Base-by-base conservation (phyloP, 2,888 invertebrate species). In the Oligia strigilis region DNA sequence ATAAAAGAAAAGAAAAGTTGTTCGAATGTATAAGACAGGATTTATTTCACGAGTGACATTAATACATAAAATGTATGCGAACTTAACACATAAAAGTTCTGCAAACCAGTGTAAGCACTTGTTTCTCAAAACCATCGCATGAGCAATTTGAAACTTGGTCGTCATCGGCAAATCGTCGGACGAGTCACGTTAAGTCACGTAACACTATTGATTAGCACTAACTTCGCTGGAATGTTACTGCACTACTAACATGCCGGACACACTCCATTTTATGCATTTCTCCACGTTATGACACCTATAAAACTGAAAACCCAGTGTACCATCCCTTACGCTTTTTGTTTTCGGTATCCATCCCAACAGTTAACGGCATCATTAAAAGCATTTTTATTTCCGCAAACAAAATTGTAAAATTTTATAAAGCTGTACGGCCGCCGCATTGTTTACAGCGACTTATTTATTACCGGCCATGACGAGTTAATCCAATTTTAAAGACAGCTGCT, bases 401-500 rank as follows among this genome's bases (percentile, higher is more conserved):
- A 87, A 81, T 83, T 77, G 77, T 83, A 82, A 88, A 77, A 77
- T 85, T 70, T 78, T 87, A 83, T 87, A 81, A 85, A 84, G 82
- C 80, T 76, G 70, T 78, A 80, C 73, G 81, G 79, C 65, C 80
- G 78, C 88, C 87, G 70, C 85, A 83, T 43, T 88, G 84, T 89
- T 90, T 91, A 92, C 85, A 87, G 78, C 81, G 81, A 83, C 83
- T 82, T 90, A 89, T 93, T 93, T 92, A 93, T 92, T 91, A 87
- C 89, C 74, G 90, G 88, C 90, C 90, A 84, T 91, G 91, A 92
- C 87, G 84, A 90, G 90, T 88, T 92, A 92, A 93, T 92, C 90
- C 88, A 90, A 93, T 92, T 92, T 92, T 91, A 90, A 90, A 90
- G 90, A 87, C 90, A 91, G 90, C 89, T 91, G 90, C 83, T 88